Evolutionary conservation across 2,888 invertebrate genomes (phyloP), one percentile per base, ranked within the genome.

Genomic region (Antheraea assamensis): DNA sequence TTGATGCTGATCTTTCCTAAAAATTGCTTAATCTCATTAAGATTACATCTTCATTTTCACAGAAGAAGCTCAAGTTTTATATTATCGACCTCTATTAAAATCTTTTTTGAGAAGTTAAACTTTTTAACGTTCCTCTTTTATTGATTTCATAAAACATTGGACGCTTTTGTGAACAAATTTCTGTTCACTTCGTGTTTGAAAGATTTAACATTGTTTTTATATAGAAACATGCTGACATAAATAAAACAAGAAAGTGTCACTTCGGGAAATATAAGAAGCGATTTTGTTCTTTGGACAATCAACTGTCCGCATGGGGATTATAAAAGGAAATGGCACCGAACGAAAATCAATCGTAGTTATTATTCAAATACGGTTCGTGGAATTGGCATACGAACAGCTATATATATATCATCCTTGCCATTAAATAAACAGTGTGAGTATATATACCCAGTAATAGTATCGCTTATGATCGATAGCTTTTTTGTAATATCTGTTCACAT

Each of bases 71-170:
- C 30, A 24, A n/a, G 8, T n/a, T 70, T 73, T 73, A 73, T 55
- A 70, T 58, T 42, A 58, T 55, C 31, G 58, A 35, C 58, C 17
- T 30, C 47, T 70, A 73, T 49, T 42, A 30, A 47, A 72, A 72
- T 73, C 58, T 42, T 35, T 47, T 42, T 61, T 73, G 42, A 70
- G 27, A 58, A 70, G 21, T 17, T 35, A 70, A 73, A 73, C 70
- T 73, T 72, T 70, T 73, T 42, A 55, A 58, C 5, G 70, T 55
- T 42, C 70, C 3, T 73, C 73, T 68, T 73, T 52, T 13, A 35
- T 27, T 24, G 71, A 35, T 21, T 73, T 42, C 55, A 66, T 72
- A 17, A 68, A 68, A n/a, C 8, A 35, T 70, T 55, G 31, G 24
- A 70, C 30, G 21, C 31, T 52, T 70, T 73, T 55, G 55, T 42